Base-by-base conservation (phyloP, 2,888 invertebrate genomes). In the Dicyrtoma fusca region DNA sequence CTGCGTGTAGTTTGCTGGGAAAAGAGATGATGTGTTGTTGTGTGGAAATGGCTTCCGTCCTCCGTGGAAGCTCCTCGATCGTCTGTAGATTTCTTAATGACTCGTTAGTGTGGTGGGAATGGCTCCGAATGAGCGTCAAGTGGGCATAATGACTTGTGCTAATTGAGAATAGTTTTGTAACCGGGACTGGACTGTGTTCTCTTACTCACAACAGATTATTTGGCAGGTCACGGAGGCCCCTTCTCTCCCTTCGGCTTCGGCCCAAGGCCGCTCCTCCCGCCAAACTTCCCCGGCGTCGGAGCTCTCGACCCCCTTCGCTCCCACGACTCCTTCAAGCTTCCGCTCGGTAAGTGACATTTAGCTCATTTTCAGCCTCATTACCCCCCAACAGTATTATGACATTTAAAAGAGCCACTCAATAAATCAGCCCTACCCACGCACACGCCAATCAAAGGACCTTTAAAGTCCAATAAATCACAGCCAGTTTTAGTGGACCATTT, bases 271-370 rank as follows among this genome's bases (percentile, higher is more conserved):
- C 59, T 78, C 11, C 76, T 79, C 17, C 79, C 77, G 23, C 77
- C 79, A 13, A 77, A 78, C 53, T 78, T 78, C 68, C 78, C 76
- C 25, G 72, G 68, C 6, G 73, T 63, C 14, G 75, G 72, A 51
- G 62, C 74, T 14, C 65, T 78, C 44, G 75, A 79, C 65, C 76
- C 76, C 42, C 75, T 78, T 1, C 65, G 78, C 59, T 71, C 78
- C 51, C 78, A 80, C 74, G 78, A 79, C 51, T 74, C 78, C 59
- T 79, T 79, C 69, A 79, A 79, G 70, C 74, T 79, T 69, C 79
- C 79, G 53, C 73, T 79, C 11, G 79, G 79, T 79, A 76, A 79
- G 76, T 77, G 77, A 77, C 76, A 77, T 74, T 76, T 76, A 25
- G 47, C 72, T 76, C 76, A 75, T 76, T 78, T 78, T 70, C 72